These are phyloP conservation scores for Vicugna pacos DNA, from an alignment of 2,113 vertebrate species.

Conservation along the genomic window DNA sequence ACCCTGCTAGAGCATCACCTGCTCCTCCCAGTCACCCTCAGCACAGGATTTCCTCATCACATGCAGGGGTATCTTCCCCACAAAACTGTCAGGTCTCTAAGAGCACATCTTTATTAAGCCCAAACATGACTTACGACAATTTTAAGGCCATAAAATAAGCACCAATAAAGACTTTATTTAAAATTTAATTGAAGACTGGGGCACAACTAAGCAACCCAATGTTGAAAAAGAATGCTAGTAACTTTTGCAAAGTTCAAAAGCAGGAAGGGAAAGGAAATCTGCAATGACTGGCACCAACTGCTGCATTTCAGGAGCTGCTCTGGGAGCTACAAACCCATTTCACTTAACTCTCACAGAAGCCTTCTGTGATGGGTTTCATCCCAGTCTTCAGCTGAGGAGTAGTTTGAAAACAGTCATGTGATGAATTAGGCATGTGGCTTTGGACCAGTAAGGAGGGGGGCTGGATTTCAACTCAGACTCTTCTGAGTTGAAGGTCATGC, in stretches of 20 bases:
- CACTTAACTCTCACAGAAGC: background rate
- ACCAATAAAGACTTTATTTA: constrained; percentile 31
- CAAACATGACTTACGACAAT: background rate
- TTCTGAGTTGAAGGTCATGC: background rate
- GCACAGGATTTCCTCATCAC: background rate
- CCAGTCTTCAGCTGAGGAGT: background rate
- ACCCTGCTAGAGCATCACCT: background rate
- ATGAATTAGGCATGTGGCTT: background rate
- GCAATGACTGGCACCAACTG: background rate
- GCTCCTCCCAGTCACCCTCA: background rate
- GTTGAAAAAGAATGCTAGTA: background rate
- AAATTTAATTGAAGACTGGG: background rate
- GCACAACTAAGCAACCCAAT: background rate
- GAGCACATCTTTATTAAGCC: background rate
- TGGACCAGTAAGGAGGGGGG: background rate
- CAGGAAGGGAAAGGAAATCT: background rate
- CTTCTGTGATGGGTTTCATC: background rate
- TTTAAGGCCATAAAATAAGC: background rate
- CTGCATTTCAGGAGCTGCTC: constrained; percentile 17
- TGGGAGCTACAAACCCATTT: background rate
- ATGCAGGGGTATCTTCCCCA: background rate
- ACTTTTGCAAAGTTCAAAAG: background rate
- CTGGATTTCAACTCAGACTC: constrained; percentile 5
- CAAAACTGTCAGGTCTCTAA: background rate
- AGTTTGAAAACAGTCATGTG: background rate